Conservation (phyloP, 2,113 vertebrate species). For the Rostratula benghalensis region DNA sequence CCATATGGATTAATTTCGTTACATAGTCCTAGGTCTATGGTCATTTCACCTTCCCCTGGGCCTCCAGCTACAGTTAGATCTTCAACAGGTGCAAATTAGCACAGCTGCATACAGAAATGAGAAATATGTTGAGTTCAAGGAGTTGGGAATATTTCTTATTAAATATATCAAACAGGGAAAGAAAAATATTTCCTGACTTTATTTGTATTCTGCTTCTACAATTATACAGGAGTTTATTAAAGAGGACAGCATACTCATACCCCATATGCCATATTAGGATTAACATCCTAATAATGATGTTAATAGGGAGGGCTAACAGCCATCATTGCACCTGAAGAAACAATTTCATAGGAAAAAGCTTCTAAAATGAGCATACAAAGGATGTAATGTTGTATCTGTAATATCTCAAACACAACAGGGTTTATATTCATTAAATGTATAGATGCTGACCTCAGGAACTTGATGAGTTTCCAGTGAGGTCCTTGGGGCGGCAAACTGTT, state of each 20-base stretch:
- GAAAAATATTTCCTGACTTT: not conserved
- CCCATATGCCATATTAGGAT: no score
- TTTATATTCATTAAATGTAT: conserved; percentile 8
- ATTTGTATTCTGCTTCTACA: not conserved
- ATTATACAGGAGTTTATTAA: not conserved
- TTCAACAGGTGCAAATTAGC: not conserved
- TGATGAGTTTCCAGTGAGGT: conserved; percentile 10
- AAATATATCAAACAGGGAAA: not conserved
- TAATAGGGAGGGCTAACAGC: not conserved
- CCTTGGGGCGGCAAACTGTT: conserved; percentile 16
- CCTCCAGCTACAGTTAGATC: not conserved
- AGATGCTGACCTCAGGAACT: conserved; percentile 32
- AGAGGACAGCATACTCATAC: not conserved
- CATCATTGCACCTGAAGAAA: not conserved
- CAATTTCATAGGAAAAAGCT: not conserved
- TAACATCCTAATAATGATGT: not conserved
- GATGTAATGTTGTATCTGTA: not conserved
- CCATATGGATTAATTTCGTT: not conserved
- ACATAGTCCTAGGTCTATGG: not conserved
- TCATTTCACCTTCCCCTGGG: not conserved
- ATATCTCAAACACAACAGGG: conserved; percentile 18
- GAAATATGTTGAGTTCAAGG: fast-evolving
- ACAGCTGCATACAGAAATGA: not conserved
- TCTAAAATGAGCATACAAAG: not conserved
- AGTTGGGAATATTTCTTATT: not conserved